Conservation (phyloP, 2,797 vertebrate genomes). For the Gadopsis bispinosus region DNA sequence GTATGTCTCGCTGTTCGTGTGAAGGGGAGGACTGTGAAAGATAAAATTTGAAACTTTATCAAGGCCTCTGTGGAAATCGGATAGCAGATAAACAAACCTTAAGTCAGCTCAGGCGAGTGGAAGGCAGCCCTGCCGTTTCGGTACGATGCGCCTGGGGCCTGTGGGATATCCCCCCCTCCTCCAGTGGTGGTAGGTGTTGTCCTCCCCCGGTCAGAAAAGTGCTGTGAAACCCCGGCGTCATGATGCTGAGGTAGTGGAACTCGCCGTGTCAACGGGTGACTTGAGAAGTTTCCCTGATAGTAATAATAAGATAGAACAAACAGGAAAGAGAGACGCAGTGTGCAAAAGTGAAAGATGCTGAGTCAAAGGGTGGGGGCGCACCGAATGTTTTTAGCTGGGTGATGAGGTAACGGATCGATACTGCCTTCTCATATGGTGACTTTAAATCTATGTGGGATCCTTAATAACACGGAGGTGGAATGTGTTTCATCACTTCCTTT, state of each 20-base stretch:
- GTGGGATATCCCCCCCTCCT: constrained; percentile 69
- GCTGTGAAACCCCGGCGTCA: constrained; percentile 65
- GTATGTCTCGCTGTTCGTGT: constrained; percentile 23
- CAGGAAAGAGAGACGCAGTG: constrained; percentile 64
- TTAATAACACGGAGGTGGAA: constrained; percentile 60
- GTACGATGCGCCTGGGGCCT: constrained; percentile 3
- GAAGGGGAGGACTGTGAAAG: constrained; percentile 28
- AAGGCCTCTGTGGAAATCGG: constrained; percentile 38
- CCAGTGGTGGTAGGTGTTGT: constrained; percentile 30
- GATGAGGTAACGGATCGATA: constrained; percentile 60
- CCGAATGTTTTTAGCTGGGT: constrained; percentile 49
- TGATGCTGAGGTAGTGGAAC: constrained; percentile 73
- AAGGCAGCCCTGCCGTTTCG: constrained; percentile 40
- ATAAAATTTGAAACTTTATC: constrained; percentile 46
- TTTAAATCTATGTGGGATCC: constrained; percentile 48
- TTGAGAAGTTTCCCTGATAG: constrained; percentile 79
- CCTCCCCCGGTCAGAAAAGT: constrained; percentile 67
- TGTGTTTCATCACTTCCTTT: constrained; percentile 50
- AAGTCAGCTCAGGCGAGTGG: constrained; percentile 25
- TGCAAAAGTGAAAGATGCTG: constrained; percentile 79
- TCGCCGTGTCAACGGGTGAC: constrained; percentile 71
- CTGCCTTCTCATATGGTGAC: constrained; percentile 52
- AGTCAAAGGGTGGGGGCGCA: constrained; percentile 77
- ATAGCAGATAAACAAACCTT: constrained; percentile 39
- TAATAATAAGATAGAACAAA: constrained; percentile 82